Evolutionary conservation across 2,113 vertebrate species (phyloP).

Genomic region (Quiscalus mexicanus): DNA sequence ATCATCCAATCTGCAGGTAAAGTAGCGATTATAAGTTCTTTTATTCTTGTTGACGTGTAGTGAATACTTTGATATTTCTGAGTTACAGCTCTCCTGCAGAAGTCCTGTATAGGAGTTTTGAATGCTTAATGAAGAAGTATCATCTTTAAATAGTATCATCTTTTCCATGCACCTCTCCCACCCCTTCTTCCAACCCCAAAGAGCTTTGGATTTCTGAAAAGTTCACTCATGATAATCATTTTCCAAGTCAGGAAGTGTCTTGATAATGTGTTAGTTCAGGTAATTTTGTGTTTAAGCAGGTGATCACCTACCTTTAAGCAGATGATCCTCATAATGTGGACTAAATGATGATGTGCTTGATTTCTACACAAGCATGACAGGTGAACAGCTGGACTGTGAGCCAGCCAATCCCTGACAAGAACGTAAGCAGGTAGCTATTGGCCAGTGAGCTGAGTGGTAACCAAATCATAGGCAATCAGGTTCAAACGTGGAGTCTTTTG

Average conservation of each 20-base stretch:
- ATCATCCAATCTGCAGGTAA: not conserved
- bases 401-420: not conserved
- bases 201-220: not conserved
- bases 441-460: not conserved
- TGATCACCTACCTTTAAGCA: not conserved
- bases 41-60: not conserved
- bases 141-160: not conserved
- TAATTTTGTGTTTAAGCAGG: not conserved
- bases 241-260: not conserved
- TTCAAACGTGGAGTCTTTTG: not conserved
- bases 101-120: not conserved
- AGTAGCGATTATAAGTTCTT: not conserved
- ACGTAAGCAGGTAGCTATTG: not conserved
- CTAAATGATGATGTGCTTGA: accelerated
- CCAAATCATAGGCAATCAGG: not conserved
- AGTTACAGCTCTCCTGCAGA: not conserved
- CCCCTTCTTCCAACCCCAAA: not conserved
- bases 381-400: not conserved
- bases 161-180: not conserved
- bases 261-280: not conserved
- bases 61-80: not conserved
- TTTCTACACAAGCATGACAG: not conserved
- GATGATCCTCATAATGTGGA: too few relatives aligned
- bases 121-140: not conserved
- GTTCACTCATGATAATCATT: not conserved